These are phyloP conservation scores for Steinernema carpocapsae DNA, from an alignment of 2,888 invertebrate species.

Conservation along the genomic window DNA sequence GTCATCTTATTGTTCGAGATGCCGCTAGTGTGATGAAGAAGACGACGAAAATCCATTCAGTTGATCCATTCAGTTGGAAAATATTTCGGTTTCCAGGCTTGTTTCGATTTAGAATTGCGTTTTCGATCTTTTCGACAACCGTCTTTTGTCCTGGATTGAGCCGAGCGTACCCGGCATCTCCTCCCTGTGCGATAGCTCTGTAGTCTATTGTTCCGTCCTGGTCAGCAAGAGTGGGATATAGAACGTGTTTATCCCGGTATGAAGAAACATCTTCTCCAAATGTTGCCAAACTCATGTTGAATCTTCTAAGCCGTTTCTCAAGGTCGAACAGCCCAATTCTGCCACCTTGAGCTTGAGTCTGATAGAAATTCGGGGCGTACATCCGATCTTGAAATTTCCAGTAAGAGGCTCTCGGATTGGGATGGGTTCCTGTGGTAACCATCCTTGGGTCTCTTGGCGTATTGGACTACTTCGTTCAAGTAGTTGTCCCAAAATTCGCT, in stretches of 20 bases:
- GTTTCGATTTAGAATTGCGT: too few relatives aligned
- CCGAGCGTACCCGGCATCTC: neutral
- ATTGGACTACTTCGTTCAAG: neutral
- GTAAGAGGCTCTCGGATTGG: neutral
- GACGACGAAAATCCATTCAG: too few relatives aligned
- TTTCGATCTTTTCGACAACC: too few relatives aligned
- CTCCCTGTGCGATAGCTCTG: neutral
- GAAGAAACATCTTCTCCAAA: neutral
- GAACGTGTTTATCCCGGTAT: neutral
- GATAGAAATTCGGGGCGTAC: neutral
- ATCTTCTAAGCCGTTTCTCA: neutral
- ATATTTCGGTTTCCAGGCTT: neutral
- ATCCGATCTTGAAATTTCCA: neutral
- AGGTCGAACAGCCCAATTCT: neutral
- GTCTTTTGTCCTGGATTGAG: neutral
- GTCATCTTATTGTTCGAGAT: too few relatives aligned
- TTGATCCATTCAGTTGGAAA: neutral
- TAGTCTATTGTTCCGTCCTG: neutral
- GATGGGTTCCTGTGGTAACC: neutral
- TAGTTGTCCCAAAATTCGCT: constrained; percentile 1
- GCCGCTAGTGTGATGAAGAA: too few relatives aligned
- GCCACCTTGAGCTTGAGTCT: neutral
- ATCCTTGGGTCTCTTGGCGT: neutral
- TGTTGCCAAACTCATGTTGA: neutral
- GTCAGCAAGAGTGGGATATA: neutral